phyloP scores from a whole-genome alignment of 35 echinoderm and acorn worm species.

The Holothuria glaberrima region DNA sequence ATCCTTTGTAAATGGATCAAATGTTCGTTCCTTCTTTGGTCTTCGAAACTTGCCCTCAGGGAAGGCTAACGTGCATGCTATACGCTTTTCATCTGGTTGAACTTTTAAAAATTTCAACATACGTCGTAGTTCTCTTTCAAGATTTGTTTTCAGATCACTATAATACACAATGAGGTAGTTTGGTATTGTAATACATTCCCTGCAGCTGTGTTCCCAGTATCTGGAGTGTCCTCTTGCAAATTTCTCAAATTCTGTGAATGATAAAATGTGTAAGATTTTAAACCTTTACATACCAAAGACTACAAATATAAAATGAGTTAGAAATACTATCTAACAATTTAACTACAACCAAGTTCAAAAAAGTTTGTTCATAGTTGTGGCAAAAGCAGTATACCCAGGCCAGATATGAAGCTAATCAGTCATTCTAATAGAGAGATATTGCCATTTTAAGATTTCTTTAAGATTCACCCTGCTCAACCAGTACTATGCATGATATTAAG shows the following conservation, averaged over 20 bases:
- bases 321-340: too few species aligned
- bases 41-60: slow-evolving; percentile 49
- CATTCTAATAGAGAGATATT: too few species aligned
- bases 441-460: too few species aligned
- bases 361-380: too few species aligned
- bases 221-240: slow-evolving; percentile 47
- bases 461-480: too few species aligned
- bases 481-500: too few species aligned
- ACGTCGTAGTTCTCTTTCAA: slow-evolving; percentile 20
- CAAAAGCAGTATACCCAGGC: too few species aligned
- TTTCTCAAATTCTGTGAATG: slow-evolving; percentile 49
- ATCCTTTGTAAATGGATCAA: slow-evolving; percentile 51
- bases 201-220: slow-evolving; percentile 50
- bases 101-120: slow-evolving; percentile 58
- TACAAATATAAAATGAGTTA: too few species aligned
- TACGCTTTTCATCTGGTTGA: slow-evolving; percentile 36
- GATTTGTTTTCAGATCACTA: slow-evolving; percentile 17
- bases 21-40: slow-evolving; percentile 43
- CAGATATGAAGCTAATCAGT: too few species aligned
- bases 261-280: neutral
- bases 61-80: slow-evolving; percentile 36
- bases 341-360: too few species aligned
- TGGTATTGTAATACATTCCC: slow-evolving; percentile 46
- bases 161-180: slow-evolving; percentile 57
- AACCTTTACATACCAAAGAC: too few species aligned